Conservation (phyloP, 1,140 invertebrate species). For the Eubasilissa regina region DNA sequence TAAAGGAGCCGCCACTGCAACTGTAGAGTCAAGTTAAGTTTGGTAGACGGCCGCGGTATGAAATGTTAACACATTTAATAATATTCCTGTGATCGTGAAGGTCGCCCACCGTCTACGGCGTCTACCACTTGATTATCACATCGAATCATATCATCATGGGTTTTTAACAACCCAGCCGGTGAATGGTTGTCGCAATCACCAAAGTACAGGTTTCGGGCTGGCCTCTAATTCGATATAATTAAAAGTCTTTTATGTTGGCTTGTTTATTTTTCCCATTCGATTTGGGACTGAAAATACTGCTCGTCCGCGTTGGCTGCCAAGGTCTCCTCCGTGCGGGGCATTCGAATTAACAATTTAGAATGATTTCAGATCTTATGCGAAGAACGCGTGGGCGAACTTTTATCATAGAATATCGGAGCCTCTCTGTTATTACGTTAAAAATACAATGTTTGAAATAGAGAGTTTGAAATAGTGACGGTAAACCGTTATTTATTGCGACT, state of each 20-base stretch:
- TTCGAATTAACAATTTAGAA: background rate
- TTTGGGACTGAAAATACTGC: background rate
- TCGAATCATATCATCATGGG: background rate
- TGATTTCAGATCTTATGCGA: too few relatives aligned
- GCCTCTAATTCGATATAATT: conserved; percentile 13
- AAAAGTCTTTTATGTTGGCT: background rate
- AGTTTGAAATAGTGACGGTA: too few relatives aligned
- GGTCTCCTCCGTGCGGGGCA: background rate
- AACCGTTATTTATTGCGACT: too few relatives aligned
- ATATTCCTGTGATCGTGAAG: conserved; percentile 2
- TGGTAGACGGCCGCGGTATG: background rate
- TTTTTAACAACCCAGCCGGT: background rate
- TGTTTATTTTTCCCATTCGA: background rate
- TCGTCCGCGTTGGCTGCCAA: background rate
- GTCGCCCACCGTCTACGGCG: background rate
- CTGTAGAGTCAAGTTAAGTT: background rate
- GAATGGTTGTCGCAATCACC: background rate
- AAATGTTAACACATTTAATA: background rate
- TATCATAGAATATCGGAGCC: too few relatives aligned
- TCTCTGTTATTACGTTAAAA: too few relatives aligned
- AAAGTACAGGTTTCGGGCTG: background rate
- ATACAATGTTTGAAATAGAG: too few relatives aligned
- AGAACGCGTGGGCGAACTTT: too few relatives aligned
- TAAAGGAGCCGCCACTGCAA: too few relatives aligned
- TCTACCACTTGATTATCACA: conserved; percentile 5